Evolutionary conservation across 2,113 vertebrate genomes (phyloP), one percentile per base, ranked within the genome.

Genomic region (Lophotis ruficrista): DNA sequence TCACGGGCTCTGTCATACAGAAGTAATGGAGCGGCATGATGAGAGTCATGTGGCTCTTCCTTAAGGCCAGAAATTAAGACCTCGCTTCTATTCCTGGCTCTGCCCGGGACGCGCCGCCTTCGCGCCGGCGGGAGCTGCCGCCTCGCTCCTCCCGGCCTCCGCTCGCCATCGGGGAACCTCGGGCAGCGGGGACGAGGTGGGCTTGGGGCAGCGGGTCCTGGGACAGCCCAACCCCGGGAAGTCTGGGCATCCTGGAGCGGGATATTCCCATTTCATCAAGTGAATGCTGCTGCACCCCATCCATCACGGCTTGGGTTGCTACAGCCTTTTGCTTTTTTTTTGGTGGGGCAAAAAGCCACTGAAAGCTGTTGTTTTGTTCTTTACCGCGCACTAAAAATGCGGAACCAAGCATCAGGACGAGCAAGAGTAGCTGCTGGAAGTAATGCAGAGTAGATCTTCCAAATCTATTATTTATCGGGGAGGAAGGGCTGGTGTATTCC

Each of bases 391-490:
- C 89, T 94, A 48, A 83, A 94, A 96, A 51, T 1, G 75, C 66
- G 28, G 16, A 38, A 30, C 17, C n/a, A 58, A 85, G 88, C 90
- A 68, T 87, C 73, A 92, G 92, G 83, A 54, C 66, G 45, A 85
- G 71, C 30, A 27, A 66, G 88, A 87, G 86, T 66, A 75, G 65
- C 41, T 71, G 71, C 58, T 87, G 83, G 90, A 71, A 84, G 91
- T 87, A 91, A 92, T 75, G 86, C 88, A 53, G 75, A 87, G 84
- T 56, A 43, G 73, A 54, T 85, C 84, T 86, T 87, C 31, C 25
- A 17, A 58, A 96, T 97, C 91, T 95, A 78, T 95, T 97, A 96
- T 97, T 97, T 86, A 96, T 94, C 65, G 83, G 79, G 5, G 71
- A 53, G 84, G 83, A 94, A 83, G 28, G 87, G 72, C 38, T 68